Conservation (phyloP, 1,140 invertebrate genomes). For the Lepeophtheirus salmonis region DNA sequence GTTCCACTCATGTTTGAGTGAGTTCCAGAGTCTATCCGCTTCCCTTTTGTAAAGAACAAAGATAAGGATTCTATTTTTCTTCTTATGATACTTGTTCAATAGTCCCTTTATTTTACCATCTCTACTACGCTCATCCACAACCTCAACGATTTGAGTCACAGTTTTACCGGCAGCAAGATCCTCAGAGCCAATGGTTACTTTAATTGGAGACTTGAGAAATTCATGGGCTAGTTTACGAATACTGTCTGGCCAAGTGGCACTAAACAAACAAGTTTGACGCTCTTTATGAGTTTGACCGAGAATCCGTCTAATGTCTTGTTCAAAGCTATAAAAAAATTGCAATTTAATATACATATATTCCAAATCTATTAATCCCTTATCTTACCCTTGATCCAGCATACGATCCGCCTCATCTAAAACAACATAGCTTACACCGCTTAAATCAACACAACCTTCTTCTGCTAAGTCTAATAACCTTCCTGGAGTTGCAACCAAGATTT, state of each 20-base stretch:
- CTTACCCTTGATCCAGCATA: constrained; percentile 75
- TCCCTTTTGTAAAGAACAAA: constrained; percentile 13
- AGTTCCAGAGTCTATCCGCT: background rate
- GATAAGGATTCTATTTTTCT: background rate
- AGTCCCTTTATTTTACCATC: background rate
- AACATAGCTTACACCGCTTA: constrained; percentile 42
- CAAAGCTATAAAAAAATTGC: too few relatives aligned
- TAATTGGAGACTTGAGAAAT: constrained; percentile 3
- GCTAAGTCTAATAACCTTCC: constrained; percentile 63
- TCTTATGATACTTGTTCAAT: background rate
- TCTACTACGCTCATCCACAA: background rate
- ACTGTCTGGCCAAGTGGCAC: constrained; percentile 94
- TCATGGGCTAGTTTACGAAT: constrained; percentile 31
- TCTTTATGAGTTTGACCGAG: constrained; percentile 58
- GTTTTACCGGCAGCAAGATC: constrained; percentile 2
- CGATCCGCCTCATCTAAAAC: constrained; percentile 95
- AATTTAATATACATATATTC: background rate
- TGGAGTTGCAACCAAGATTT: constrained; percentile 73
- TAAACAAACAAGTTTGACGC: constrained; percentile 71
- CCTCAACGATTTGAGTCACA: constrained; percentile 6
- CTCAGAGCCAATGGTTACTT: constrained; percentile 7
- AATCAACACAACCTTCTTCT: constrained; percentile 24
- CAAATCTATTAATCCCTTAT: background rate
- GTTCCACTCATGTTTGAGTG: background rate
- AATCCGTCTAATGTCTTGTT: constrained; percentile 96